Evolutionary conservation across 2,113 vertebrate species (phyloP).

Genomic region (Tiliqua scincoides): DNA sequence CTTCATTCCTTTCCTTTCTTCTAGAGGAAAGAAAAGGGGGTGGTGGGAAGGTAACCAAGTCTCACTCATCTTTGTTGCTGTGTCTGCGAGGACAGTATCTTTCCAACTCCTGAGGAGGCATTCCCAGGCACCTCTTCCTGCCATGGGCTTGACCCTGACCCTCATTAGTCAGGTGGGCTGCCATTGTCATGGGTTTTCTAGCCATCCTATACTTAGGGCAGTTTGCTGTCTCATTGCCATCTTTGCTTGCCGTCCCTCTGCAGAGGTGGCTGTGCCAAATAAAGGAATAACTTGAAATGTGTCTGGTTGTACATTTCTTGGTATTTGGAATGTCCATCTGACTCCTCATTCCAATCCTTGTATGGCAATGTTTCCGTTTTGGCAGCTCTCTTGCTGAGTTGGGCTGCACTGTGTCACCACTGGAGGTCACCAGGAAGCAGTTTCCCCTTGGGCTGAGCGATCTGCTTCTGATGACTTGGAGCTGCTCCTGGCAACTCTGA

Average conservation of each 20-base stretch:
- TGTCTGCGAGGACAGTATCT: not conserved
- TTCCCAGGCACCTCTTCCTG: not conserved
- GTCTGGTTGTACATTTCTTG: too few species aligned
- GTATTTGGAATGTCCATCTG: not conserved
- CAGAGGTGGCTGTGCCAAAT: not conserved
- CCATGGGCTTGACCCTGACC: too few species aligned
- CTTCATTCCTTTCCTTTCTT: not conserved
- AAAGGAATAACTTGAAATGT: not conserved
- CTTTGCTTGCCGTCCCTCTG: not conserved
- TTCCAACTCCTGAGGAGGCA: not conserved
- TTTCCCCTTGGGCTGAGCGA: not conserved
- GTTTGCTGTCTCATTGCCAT: too few species aligned
- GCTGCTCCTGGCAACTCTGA: not conserved
- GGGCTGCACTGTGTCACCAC: not conserved
- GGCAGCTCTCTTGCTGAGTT: not conserved
- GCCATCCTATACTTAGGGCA: too few species aligned
- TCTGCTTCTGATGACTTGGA: too few species aligned
- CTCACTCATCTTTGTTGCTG: not conserved
- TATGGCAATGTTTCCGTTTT: too few species aligned
- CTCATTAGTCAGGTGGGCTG: too few species aligned
- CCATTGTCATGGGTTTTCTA: too few species aligned
- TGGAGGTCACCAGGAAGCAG: not conserved
- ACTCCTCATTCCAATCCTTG: not conserved
- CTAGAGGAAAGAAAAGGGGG: not conserved
- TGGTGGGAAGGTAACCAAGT: not conserved